Percentiles rank a stretch among this genome's conserved stretches.
phyloP scores from a whole-genome alignment of 2,888 invertebrate species.

The Caenorhabditis drosophilae region DNA sequence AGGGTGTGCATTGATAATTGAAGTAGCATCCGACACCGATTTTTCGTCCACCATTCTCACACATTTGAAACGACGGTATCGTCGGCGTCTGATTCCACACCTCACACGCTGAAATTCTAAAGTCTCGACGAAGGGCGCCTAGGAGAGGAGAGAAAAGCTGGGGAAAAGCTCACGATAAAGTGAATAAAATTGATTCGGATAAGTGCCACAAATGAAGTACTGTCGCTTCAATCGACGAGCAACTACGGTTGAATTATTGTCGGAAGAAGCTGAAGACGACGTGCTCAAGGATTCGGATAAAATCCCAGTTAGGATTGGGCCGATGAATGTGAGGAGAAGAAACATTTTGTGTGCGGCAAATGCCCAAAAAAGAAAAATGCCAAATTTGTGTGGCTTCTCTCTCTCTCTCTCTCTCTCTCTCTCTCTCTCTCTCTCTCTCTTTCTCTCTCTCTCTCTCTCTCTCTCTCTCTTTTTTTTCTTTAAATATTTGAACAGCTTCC shows the following conservation, averaged over 20 bases:
- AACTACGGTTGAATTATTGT: neutral
- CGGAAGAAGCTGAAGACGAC: too few relatives aligned
- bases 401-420: too few relatives aligned
- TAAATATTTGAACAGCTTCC: too few relatives aligned
- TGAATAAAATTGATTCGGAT: constrained; percentile 39
- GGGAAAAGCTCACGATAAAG: constrained; percentile 25
- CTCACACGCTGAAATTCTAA: constrained; percentile 18
- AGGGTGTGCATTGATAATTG: constrained; percentile 47
- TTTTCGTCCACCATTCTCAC: constrained; percentile 39
- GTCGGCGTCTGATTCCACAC: constrained; percentile 26
- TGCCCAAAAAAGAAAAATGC: too few relatives aligned
- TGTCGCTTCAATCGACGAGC: constrained; percentile 26
- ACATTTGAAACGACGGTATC: too few relatives aligned
- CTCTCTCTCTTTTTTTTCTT: too few relatives aligned
- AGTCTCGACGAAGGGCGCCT: neutral
- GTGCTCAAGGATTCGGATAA: too few relatives aligned
- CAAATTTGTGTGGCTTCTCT: neutral
- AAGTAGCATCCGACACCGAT: constrained; percentile 45
- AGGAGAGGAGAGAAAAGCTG: neutral
- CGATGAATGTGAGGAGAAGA: too few relatives aligned
- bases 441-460: too few relatives aligned
- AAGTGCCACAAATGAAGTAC: constrained; percentile 37
- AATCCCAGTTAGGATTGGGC: too few relatives aligned
- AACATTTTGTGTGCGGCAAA: too few relatives aligned
- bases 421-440: too few relatives aligned